Base-by-base conservation (phyloP, 2,797 vertebrate species). In the Arnoldichthys spilopterus region DNA sequence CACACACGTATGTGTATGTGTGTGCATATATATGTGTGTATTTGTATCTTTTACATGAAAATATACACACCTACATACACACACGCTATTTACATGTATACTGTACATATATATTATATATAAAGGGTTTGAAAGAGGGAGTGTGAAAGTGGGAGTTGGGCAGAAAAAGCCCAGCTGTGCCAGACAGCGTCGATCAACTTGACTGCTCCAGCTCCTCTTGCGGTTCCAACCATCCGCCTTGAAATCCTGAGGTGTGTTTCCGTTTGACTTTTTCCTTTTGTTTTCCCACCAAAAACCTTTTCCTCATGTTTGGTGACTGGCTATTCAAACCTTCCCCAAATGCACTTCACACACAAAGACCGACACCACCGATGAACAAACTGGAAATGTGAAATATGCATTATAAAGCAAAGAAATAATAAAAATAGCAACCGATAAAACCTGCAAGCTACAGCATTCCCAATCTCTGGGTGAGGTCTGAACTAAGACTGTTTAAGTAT, bases 161-260 rank as follows among this genome's bases (percentile, higher is more conserved):
- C 8, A 11, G 67, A 22, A 24, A 9, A 45, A 54, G 7, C 32
- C 40, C 32, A 37, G 58, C 26, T 56, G 32, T 45, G 12, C 51
- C 4, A 32, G 11, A 51, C 26, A 13, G 47, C n/a, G 15, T 3
- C 40, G 67, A 77, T 72, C 58, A 59, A n/a, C 32, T 66, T 76
- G 43, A 45, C 61, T 49, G 45, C 24, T 13, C 6, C 28, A 37
- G 8, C 34, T 47, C 22, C 37, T 59, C 28, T 16, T 26, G 28
- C n/a, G 40, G 28, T 73, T 28, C 16, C 59, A 66, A 30, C 37
- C 30, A 77, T 8, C 40, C 68, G 64, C 61, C 63, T 13, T 40
- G 34, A 62, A 64, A 73, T 51, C 66, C 64, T 78, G 3, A 56
- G 28, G 9, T 15, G 20, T 40, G 20, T 47, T 72, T 61, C 51